These are phyloP conservation scores for Pemphigus obesinymphae DNA, from an alignment of 1,140 invertebrate genomes.

Conservation along the genomic window DNA sequence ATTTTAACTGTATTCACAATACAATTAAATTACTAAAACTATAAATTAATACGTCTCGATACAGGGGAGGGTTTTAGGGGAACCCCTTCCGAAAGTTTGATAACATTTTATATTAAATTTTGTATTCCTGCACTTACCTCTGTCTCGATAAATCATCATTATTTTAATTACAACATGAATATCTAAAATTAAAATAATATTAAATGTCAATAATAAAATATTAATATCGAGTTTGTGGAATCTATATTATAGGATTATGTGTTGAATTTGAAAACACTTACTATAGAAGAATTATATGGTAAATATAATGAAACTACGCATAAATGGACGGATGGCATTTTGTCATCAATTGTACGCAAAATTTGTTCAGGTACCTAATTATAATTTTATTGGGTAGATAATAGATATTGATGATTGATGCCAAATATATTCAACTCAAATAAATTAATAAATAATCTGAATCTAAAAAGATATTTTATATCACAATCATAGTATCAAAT, in stretches of 20 bases:
- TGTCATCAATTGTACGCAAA: constrained; percentile 75
- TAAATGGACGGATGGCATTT: constrained; percentile 80
- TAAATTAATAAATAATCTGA: neutral
- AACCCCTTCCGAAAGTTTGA: no score
- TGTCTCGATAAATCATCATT: no score
- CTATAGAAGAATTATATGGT: constrained; percentile 75
- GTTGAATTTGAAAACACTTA: constrained; percentile 78
- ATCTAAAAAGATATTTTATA: neutral
- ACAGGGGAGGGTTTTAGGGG: no score
- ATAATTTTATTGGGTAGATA: neutral
- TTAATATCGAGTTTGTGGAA: neutral
- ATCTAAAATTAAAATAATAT: neutral
- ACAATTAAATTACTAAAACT: no score
- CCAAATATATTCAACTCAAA: neutral
- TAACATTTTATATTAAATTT: no score
- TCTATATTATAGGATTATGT: constrained; percentile 59
- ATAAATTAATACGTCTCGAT: no score
- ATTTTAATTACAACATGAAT: no score
- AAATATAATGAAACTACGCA: constrained; percentile 76
- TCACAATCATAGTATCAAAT: neutral
- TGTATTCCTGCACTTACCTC: no score
- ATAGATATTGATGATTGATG: neutral
- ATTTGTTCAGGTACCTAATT: constrained; percentile 48
- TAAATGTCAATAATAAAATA: neutral
- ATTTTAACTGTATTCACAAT: no score